These are phyloP conservation scores for Acanthurus tractus DNA, from an alignment of 2,797 vertebrate species.

Conservation along the genomic window DNA sequence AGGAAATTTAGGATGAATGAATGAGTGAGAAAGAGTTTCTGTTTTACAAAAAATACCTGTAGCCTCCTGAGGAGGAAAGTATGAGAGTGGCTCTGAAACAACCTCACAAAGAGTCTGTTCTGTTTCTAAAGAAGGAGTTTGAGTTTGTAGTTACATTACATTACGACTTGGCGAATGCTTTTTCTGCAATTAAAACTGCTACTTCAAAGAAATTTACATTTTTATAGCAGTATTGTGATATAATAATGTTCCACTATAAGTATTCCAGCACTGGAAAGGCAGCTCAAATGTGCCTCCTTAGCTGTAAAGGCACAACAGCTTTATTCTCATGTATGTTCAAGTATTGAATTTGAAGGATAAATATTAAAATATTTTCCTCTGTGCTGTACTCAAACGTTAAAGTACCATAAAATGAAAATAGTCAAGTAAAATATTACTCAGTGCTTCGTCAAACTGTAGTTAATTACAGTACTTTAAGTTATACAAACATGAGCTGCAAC, in stretches of 20 bases:
- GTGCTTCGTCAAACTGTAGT: too few species aligned
- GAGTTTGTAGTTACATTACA: not conserved
- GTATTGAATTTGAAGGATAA: too few species aligned
- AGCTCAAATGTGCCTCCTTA: too few species aligned
- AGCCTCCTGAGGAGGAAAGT: conserved; percentile 12
- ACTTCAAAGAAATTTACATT: not conserved
- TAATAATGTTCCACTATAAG: not conserved
- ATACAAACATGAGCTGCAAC: too few species aligned
- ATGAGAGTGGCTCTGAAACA: conserved; percentile 1
- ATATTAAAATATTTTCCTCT: too few species aligned
- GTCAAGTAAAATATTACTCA: too few species aligned
- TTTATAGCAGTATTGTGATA: not conserved
- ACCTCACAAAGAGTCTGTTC: conserved; percentile 8
- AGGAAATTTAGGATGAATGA: conserved; percentile 29
- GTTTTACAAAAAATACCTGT: conserved; percentile 22
- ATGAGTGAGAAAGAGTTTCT: conserved; percentile 17
- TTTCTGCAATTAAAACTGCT: not conserved
- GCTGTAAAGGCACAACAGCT: too few species aligned
- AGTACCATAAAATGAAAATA: too few species aligned
- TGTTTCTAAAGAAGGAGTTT: not conserved
- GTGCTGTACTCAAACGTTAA: too few species aligned
- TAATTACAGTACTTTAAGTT: too few species aligned
- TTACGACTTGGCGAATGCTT: too few species aligned
- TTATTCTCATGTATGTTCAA: not conserved
- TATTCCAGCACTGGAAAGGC: not conserved